Base-by-base conservation (phyloP, 35 echinoderm and acorn worm genomes). In the Diadema setosum region DNA sequence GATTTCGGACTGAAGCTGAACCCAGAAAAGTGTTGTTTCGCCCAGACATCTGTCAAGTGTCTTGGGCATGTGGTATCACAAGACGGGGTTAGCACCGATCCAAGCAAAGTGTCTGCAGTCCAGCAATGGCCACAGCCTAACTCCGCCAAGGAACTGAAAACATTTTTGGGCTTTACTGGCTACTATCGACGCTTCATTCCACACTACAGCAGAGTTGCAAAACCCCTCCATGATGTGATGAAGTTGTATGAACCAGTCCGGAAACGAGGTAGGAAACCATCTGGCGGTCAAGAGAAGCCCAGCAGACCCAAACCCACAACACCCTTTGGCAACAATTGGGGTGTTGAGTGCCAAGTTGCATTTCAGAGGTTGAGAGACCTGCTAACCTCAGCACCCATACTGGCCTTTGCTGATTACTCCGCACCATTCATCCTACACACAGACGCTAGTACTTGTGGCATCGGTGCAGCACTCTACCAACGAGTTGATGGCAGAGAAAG, bases 131-230 rank as follows among this genome's bases (percentile, higher is more conserved):
- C 87, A 18, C 29, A 32, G 31, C 95, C 91, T 8, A 36, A 73
- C 0, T 90, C 85, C 83, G 87, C 76, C 0, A 48, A 49, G 50
- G 87, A 97, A 39, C 42, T 97, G 16, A 90, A 87, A 56, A 83
- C 90, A 2, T 97, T 93, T 27, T 39, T 97, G 1, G 94, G 94
- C 0, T 97, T 97, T 55, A 58, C 90, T 5, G 90, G 90, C 0
- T 93, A 97, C 80, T 97, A 93, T 48, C 70, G 94, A 33, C 36
- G 94, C 20, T 96, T 96, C 30, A 70, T 96, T 15, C 36, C 69
- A 23, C 1, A 83, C 43, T 93, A 89, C 73, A 81, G 61, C 25
- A n/a, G 42, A 21, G 90, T 96, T 41, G 90, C 94, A 11, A 65
- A 64, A 35, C 90, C 94, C 0, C 52, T 94, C 3, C 78, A 81